Evolutionary conservation across 2,113 vertebrate species (phyloP), one percentile per base, ranked within the genome.

Genomic region (Dissostichus mawsoni): DNA sequence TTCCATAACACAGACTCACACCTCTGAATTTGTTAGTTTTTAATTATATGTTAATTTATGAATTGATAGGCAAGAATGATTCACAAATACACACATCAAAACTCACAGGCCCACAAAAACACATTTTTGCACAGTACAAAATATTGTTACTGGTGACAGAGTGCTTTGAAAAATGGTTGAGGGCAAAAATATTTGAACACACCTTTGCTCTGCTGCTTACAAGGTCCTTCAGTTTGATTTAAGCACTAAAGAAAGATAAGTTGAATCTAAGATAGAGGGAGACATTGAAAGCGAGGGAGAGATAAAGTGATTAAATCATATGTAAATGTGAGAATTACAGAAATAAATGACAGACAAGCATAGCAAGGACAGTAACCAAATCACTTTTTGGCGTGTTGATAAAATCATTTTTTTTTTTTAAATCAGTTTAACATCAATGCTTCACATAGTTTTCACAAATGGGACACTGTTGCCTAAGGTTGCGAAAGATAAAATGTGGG

Each of bases 351-450:
- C 52, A 56, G 58, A 61, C 45, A 41, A n/a, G 47, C 12, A 50
- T 10, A 2, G 11, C 7, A 2, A 18, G 3, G 6, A 36, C 3
- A 63, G 48, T 1, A 23, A 47, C 23, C 4, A 16, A 45, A 20
- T 47, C 0, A 45, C n/a, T 63, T 12, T 59, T 59, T 10, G 10
- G 3, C 16, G 51, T 16, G 17, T 66, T 66, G 73, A 72, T 44
- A 51, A 55, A 14, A 63, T 55, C 17, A 12, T 10, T 23, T 0
- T 8, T 0, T 0, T 8, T 58, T 48, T 51, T 56, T 69, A 62
- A n/a, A 53, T 65, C 57, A 55, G 48, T 74, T 77, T 12, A 59
- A 74, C 18, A 4, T 70, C 53, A 67, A 10, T 14, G 11, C 18
- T 55, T 55, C 55, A 52, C 23, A 64, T 45, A 45, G 18, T 63